phyloP scores from a whole-genome alignment of 2,888 invertebrate genomes.

The Podotricha telesiphe region DNA sequence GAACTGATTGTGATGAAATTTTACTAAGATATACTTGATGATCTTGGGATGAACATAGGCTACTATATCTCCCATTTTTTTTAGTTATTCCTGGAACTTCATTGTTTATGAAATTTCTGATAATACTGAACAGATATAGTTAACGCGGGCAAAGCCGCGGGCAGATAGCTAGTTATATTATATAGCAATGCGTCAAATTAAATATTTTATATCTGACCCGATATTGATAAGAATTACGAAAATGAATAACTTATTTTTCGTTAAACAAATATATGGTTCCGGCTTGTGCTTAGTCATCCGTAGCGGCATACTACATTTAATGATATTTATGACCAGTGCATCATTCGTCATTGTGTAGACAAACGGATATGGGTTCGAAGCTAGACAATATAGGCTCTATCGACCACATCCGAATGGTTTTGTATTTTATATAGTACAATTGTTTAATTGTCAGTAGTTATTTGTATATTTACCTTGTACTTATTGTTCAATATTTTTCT shows the following conservation, averaged over 20 bases:
- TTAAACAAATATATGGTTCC: conserved; percentile 16
- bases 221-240: conserved; percentile 3
- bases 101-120: no score
- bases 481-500: background rate
- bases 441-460: background rate
- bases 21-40: no score
- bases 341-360: conserved; percentile 16
- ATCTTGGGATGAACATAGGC: no score
- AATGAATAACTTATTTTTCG: conserved; percentile 6
- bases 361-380: conserved; percentile 21
- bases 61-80: no score
- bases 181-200: conserved; percentile 1
- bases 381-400: conserved; percentile 13
- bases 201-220: background rate
- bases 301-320: conserved; percentile 14
- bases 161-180: no score
- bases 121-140: no score
- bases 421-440: conserved; percentile 5
- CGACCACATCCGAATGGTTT: conserved; percentile 16
- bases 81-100: no score
- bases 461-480: background rate
- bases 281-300: conserved; percentile 9
- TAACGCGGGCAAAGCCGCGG: no score
- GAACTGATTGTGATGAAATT: no score
- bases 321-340: conserved; percentile 17